phyloP scores from a whole-genome alignment of 1,140 invertebrate genomes.

The Hylaeus volcanicus region DNA sequence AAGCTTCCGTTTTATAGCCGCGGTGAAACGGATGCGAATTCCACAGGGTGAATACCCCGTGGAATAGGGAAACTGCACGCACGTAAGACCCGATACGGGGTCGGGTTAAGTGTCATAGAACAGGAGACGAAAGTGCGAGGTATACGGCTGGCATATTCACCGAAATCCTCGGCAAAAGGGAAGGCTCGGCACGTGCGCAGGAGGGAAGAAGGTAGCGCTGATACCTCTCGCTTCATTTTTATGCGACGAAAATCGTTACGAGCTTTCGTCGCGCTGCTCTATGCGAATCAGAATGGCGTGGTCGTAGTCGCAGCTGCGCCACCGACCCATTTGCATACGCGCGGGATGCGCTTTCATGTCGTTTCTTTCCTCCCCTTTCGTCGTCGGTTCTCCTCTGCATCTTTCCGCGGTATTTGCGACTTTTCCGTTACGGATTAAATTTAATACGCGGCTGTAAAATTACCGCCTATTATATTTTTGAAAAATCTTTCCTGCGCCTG shows the following conservation, averaged over 20 bases:
- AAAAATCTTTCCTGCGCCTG: slow-evolving; percentile 7
- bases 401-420: slow-evolving; percentile 19
- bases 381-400: background rate
- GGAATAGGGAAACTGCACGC: background rate
- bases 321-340: slow-evolving; percentile 51
- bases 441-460: slow-evolving; percentile 37
- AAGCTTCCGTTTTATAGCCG: background rate
- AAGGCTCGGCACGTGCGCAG: background rate
- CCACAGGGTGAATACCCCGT: background rate
- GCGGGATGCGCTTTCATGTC: slow-evolving; percentile 37
- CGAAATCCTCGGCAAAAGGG: background rate
- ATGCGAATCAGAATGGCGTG: slow-evolving; percentile 34
- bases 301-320: slow-evolving; percentile 40
- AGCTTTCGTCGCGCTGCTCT: slow-evolving; percentile 29
- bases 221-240: slow-evolving; percentile 44
- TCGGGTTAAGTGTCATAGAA: slow-evolving; percentile 26
- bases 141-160: slow-evolving; percentile 15
- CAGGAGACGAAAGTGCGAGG: background rate
- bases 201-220: background rate
- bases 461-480: slow-evolving; percentile 32
- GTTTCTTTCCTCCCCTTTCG: background rate
- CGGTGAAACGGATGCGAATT: slow-evolving; percentile 7
- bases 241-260: slow-evolving; percentile 53
- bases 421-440: slow-evolving; percentile 55
- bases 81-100: background rate